These are phyloP conservation scores for Callorhinus ursinus DNA, from an alignment of 2,113 vertebrate species.

Conservation along the genomic window DNA sequence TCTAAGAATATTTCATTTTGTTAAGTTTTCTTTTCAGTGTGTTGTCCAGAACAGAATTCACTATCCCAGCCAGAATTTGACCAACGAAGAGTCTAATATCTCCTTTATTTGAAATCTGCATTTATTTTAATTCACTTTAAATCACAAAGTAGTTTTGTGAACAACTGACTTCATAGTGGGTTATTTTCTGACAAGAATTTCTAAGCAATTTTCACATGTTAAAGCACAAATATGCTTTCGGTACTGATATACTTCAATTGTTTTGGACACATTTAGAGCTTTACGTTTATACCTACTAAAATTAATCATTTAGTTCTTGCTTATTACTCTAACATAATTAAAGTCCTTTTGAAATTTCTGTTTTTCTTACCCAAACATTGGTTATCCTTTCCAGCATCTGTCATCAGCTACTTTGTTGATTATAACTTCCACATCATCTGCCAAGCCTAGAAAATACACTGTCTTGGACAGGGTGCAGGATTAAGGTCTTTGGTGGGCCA, in stretches of 20 bases:
- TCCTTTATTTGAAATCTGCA: not conserved
- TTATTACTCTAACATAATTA: not conserved
- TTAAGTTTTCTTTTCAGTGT: not conserved
- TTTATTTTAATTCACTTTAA: not conserved
- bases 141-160: not conserved
- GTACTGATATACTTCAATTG: not conserved
- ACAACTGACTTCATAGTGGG: not conserved
- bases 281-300: constrained; percentile 25
- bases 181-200: not conserved
- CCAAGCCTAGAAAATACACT: not conserved
- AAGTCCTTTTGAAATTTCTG: not conserved
- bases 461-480: not conserved
- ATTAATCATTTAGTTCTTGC: not conserved
- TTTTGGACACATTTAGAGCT: not conserved
- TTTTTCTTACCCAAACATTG: not conserved
- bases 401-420: not conserved
- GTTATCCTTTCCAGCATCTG: not conserved
- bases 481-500: not conserved
- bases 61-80: not conserved
- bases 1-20: not conserved
- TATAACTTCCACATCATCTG: not conserved
- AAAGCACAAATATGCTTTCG: not conserved
- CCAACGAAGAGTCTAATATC: not conserved
- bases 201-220: not conserved
- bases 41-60: not conserved